These are phyloP conservation scores for Coregonus suidteri DNA, from an alignment of 2,797 vertebrate species.

Conservation along the genomic window DNA sequence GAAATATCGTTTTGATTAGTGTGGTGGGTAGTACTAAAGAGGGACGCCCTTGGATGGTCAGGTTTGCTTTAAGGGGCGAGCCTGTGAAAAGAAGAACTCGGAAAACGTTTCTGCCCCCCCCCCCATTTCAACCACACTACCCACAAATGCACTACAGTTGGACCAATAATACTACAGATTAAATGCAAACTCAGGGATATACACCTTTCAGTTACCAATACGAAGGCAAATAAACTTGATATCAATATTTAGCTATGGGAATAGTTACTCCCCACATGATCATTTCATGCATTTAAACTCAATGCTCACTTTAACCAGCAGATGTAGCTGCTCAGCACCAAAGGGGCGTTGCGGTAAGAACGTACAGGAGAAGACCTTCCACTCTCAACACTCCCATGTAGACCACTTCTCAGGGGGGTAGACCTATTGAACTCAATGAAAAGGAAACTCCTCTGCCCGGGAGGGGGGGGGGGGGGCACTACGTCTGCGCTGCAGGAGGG, in stretches of 20 bases:
- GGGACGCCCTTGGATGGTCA: conserved; percentile 60
- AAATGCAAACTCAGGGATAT: not conserved
- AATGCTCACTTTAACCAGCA: conserved; percentile 67
- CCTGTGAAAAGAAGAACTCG: conserved; percentile 80
- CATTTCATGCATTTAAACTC: conserved; percentile 75
- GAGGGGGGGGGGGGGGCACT: conserved; percentile 44
- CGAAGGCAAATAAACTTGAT: conserved; percentile 17
- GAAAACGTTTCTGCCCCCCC: conserved; percentile 65
- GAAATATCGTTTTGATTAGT: conserved; percentile 55
- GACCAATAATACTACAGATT: not conserved
- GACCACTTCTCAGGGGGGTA: conserved; percentile 58
- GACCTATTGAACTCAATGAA: conserved; percentile 72
- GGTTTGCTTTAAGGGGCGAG: conserved; percentile 63
- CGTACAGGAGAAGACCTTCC: conserved; percentile 59
- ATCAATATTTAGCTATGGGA: conserved; percentile 48
- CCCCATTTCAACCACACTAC: not conserved
- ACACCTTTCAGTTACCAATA: conserved; percentile 10
- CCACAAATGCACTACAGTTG: not conserved
- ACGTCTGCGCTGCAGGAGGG: conserved; percentile 64
- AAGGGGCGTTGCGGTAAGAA: conserved; percentile 49
- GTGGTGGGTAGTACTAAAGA: conserved; percentile 56
- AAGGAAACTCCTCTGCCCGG: conserved; percentile 50
- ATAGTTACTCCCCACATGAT: conserved; percentile 73
- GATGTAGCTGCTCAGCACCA: conserved; percentile 65
- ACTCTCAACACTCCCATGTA: conserved; percentile 60